phyloP scores from a whole-genome alignment of 2,888 invertebrate genomes.

The Oeneis ivallda region DNA sequence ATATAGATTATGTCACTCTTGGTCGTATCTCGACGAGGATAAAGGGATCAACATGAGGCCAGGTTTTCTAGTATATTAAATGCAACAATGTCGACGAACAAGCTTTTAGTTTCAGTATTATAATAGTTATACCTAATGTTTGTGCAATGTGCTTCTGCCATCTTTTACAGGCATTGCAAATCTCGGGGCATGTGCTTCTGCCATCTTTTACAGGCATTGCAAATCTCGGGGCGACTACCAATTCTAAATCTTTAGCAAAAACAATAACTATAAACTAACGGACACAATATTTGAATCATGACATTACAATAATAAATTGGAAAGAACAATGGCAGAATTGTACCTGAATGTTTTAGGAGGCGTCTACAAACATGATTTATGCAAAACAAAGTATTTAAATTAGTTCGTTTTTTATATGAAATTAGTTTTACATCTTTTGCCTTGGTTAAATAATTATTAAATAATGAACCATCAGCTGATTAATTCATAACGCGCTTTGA shows the following conservation, averaged over 20 bases:
- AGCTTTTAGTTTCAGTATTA: not conserved
- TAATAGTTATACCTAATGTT: not conserved
- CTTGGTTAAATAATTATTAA: too few relatives aligned
- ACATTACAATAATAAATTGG: not conserved
- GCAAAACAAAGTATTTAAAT: too few relatives aligned
- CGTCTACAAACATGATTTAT: too few relatives aligned
- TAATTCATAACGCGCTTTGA: too few relatives aligned
- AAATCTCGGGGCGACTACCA: too few relatives aligned
- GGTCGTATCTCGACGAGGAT: constrained; percentile 32
- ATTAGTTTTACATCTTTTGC: too few relatives aligned
- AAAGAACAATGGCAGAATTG: too few relatives aligned
- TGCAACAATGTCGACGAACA: constrained; percentile 11
- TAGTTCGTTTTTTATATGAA: too few relatives aligned
- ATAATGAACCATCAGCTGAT: too few relatives aligned
- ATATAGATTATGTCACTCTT: constrained; percentile 38
- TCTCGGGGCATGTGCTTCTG: not conserved
- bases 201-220: constrained; percentile 7
- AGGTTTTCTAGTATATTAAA: constrained; percentile 26
- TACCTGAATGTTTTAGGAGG: too few relatives aligned
- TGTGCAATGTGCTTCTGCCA: not conserved
- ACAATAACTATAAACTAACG: not conserved
- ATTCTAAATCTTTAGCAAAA: too few relatives aligned
- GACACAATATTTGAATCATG: not conserved
- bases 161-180: constrained; percentile 7
- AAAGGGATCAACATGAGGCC: constrained; percentile 36